A percentile compares a stretch with the other conserved stretches of the same genome.
phyloP scores from a whole-genome alignment of 2,888 invertebrate species.

The Drosophila anomalipes region DNA sequence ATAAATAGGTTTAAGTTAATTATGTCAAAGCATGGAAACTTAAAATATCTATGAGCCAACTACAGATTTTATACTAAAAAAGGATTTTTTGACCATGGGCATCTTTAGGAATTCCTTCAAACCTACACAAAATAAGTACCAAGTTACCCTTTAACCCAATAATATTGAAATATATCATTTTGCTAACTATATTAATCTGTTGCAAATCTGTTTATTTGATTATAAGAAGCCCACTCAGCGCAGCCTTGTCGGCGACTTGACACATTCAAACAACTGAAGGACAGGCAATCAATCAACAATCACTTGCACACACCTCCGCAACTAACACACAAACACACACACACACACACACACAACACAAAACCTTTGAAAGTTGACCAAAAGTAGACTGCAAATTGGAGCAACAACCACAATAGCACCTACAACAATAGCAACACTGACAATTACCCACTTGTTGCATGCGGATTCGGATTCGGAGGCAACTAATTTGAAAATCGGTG shows the following conservation, averaged over 20 bases:
- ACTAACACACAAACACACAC: constrained; percentile 13
- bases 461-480: constrained; percentile 11
- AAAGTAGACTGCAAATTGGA: constrained; percentile 32
- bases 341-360: constrained; percentile 7
- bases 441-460: constrained; percentile 52
- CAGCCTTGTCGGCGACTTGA: constrained; percentile 45
- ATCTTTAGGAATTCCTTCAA: background rate
- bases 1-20: background rate
- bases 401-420: constrained; percentile 11
- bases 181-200: background rate
- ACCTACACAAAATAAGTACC: background rate
- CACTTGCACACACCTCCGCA: constrained; percentile 20
- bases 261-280: constrained; percentile 50
- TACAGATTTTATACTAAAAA: background rate
- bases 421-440: constrained; percentile 10
- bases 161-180: background rate
- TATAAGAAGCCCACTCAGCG: constrained; percentile 11
- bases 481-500: constrained; percentile 55
- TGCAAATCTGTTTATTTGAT: constrained; percentile 6
- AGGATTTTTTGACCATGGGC: background rate
- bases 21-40: background rate
- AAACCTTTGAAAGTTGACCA: constrained; percentile 16
- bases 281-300: constrained; percentile 45
- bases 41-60: background rate
- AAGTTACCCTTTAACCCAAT: background rate